These are phyloP conservation scores for Sebastes ruberrimus DNA, from an alignment of 2,797 vertebrate species.

Conservation along the genomic window DNA sequence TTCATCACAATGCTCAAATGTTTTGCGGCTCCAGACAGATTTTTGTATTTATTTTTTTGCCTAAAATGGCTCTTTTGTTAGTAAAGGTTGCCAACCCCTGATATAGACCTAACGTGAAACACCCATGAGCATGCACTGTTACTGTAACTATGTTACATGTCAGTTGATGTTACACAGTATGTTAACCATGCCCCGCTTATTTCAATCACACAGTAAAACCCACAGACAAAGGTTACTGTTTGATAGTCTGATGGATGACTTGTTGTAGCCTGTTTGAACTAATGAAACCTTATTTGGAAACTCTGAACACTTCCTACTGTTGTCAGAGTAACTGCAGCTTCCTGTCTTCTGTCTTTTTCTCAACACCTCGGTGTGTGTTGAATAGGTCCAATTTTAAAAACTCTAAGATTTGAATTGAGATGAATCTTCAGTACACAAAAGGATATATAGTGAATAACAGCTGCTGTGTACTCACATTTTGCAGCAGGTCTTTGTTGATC, in stretches of 20 bases:
- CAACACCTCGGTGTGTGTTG: neutral
- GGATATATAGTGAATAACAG: neutral
- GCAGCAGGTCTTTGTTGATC: neutral
- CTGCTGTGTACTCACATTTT: conserved; percentile 33
- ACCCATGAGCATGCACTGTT: no score
- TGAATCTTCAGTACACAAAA: neutral
- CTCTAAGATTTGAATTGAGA: neutral
- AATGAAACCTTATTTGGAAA: neutral
- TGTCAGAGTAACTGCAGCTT: neutral
- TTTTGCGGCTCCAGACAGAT: no score
- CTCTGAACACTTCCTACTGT: neutral
- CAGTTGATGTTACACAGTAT: no score
- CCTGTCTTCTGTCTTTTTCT: neutral
- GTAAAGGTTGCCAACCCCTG: no score
- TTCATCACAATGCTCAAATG: no score
- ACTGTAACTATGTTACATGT: neutral
- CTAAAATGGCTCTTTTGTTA: no score
- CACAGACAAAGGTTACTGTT: neutral
- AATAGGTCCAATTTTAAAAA: neutral
- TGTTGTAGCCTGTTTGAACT: neutral
- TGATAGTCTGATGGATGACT: neutral
- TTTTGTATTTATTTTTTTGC: no score
- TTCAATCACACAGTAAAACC: neutral
- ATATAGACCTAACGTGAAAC: no score
- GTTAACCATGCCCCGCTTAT: neutral